Percentiles rank a stretch among this genome's conserved stretches.
These are phyloP conservation scores for Calliphora vomitoria DNA, from an alignment of 2,888 invertebrate species.

Conservation along the genomic window DNA sequence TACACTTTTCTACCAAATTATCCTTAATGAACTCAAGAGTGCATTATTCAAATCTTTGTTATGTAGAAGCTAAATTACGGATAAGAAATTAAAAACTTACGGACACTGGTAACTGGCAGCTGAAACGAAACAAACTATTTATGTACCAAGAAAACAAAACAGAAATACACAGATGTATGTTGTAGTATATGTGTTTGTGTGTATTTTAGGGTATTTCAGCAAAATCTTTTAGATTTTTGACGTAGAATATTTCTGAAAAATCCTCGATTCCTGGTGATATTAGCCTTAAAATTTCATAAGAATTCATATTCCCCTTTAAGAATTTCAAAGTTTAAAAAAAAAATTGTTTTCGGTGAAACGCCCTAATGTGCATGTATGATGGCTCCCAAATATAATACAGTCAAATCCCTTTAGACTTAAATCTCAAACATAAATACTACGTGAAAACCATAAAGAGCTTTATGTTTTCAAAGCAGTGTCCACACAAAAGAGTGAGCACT, in stretches of 20 bases:
- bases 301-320: too few relatives aligned
- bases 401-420: not conserved
- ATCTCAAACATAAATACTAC: not conserved
- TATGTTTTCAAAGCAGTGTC: not conserved
- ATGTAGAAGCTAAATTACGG: not conserved
- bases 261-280: too few relatives aligned
- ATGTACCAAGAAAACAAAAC: too few relatives aligned
- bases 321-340: too few relatives aligned
- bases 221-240: too few relatives aligned
- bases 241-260: too few relatives aligned
- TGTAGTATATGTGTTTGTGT: not conserved
- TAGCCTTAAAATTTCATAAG: too few relatives aligned
- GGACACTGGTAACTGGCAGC: not conserved
- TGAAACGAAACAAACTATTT: not conserved
- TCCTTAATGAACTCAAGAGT: constrained; percentile 27
- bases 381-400: not conserved
- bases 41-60: constrained; percentile 17
- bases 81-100: not conserved
- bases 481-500: not conserved
- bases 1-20: constrained; percentile 3
- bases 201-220: not conserved
- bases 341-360: not conserved
- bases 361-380: not conserved
- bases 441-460: not conserved
- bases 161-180: too few relatives aligned